phyloP scores from a whole-genome alignment of 2,888 invertebrate species.

The Hirudinaria manillensis region DNA sequence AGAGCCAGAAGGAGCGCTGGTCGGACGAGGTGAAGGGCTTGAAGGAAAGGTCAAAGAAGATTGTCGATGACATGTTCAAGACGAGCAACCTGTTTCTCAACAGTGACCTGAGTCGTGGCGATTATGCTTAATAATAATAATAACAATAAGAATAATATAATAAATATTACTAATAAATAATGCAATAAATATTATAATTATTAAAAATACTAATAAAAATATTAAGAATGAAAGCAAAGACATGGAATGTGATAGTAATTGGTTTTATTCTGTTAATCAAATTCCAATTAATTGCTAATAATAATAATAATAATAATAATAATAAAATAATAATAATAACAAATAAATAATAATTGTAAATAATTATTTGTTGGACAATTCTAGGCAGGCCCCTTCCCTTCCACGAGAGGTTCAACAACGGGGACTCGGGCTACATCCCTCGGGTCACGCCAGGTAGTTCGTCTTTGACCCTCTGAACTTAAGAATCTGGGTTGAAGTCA shows the following conservation, averaged over 20 bases:
- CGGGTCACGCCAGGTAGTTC: not conserved
- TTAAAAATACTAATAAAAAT: no score
- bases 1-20: not conserved
- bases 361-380: no score
- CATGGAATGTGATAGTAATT: not conserved
- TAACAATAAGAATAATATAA: no score
- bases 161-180: not conserved
- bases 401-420: constrained; percentile 28
- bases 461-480: not conserved
- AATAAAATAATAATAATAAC: no score
- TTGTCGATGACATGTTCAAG: constrained; percentile 9
- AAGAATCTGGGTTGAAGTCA: not conserved
- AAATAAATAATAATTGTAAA: not conserved
- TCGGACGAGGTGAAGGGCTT: not conserved
- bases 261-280: no score
- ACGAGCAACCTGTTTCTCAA: constrained; percentile 16
- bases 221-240: not conserved
- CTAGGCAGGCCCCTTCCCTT: constrained; percentile 8
- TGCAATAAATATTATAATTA: not conserved
- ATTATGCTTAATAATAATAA: not conserved
- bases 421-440: constrained; percentile 2
- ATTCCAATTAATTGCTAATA: no score
- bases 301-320: no score
- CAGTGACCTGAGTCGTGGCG: not conserved
- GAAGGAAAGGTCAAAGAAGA: constrained; percentile 14